These are phyloP conservation scores for Drosophila lini DNA, from an alignment of 1,140 invertebrate genomes.

Conservation along the genomic window DNA sequence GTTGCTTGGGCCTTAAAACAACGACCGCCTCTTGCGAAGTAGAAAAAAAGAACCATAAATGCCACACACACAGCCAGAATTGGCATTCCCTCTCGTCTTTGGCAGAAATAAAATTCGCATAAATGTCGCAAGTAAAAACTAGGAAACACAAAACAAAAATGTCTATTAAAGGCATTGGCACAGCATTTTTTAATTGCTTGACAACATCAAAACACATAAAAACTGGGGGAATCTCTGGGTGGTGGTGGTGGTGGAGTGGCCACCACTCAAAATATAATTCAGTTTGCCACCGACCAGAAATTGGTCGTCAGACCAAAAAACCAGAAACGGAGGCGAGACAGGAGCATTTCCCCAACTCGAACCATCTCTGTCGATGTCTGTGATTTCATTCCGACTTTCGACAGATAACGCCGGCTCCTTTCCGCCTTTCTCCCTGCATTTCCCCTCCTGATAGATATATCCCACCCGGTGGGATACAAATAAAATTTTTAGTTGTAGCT, in stretches of 20 bases:
- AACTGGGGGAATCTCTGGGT: conserved; percentile 5
- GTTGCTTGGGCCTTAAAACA: conserved; percentile 12
- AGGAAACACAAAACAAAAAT: conserved; percentile 52
- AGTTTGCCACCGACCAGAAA: conserved; percentile 67
- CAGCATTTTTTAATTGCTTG: conserved; percentile 76
- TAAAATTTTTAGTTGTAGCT: conserved; percentile 42
- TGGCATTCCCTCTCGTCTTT: conserved; percentile 22
- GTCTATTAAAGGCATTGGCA: conserved; percentile 71
- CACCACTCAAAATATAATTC: conserved; percentile 73
- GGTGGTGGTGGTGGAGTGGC: conserved; percentile 20
- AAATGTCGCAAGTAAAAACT: conserved; percentile 62
- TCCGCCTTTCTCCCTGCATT: neutral
- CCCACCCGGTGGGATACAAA: conserved; percentile 16
- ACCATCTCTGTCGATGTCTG: conserved; percentile 47
- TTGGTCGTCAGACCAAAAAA: conserved; percentile 61
- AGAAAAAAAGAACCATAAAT: conserved; percentile 38
- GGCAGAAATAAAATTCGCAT: conserved; percentile 46
- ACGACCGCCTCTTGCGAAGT: neutral
- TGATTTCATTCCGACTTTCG: conserved; percentile 68
- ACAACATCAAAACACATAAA: conserved; percentile 70
- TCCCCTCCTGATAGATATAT: neutral
- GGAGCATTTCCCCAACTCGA: conserved; percentile 1
- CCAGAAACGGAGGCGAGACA: conserved; percentile 17
- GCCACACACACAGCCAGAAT: conserved; percentile 50
- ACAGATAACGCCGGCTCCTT: conserved; percentile 28